These are phyloP conservation scores for Anolis sagrei DNA, from an alignment of 2,113 vertebrate genomes.

Conservation along the genomic window DNA sequence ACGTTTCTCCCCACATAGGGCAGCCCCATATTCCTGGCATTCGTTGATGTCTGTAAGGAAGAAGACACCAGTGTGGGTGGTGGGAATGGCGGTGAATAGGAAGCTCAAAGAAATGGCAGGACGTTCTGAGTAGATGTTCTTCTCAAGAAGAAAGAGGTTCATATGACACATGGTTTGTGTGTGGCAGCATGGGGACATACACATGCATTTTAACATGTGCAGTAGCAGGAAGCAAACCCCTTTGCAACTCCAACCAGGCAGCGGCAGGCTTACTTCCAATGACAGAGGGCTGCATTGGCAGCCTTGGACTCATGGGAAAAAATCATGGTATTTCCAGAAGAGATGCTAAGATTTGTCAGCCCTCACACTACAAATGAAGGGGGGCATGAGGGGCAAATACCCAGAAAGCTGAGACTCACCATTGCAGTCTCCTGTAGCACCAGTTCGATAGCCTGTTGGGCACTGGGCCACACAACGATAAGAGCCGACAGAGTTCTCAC, in stretches of 20 bases:
- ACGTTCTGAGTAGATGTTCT: background rate
- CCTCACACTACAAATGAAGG: too few relatives aligned
- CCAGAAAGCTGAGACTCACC: constrained; percentile 75
- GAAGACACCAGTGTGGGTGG: too few relatives aligned
- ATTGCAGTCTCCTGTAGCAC: constrained; percentile 68
- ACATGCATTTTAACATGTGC: too few relatives aligned
- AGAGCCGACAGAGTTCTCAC: constrained; percentile 88
- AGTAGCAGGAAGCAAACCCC: background rate
- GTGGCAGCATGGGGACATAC: background rate
- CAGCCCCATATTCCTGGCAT: constrained; percentile 74
- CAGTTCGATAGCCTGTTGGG: constrained; percentile 76
- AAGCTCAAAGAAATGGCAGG: too few relatives aligned
- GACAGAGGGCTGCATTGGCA: background rate
- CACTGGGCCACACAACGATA: constrained; percentile 85
- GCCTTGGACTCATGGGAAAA: background rate
- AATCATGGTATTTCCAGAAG: too few relatives aligned
- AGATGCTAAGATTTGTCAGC: too few relatives aligned
- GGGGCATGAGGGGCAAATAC: background rate
- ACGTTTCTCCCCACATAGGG: constrained; percentile 76
- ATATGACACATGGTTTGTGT: background rate
- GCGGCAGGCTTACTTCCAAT: background rate
- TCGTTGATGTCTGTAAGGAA: constrained; percentile 84
- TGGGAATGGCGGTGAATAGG: background rate
- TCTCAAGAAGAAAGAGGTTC: background rate
- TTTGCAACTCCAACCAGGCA: background rate